Percentiles rank a stretch among this genome's conserved stretches.
These are phyloP conservation scores for Acanthurus lineatus DNA, from an alignment of 2,797 vertebrate species.

Conservation along the genomic window DNA sequence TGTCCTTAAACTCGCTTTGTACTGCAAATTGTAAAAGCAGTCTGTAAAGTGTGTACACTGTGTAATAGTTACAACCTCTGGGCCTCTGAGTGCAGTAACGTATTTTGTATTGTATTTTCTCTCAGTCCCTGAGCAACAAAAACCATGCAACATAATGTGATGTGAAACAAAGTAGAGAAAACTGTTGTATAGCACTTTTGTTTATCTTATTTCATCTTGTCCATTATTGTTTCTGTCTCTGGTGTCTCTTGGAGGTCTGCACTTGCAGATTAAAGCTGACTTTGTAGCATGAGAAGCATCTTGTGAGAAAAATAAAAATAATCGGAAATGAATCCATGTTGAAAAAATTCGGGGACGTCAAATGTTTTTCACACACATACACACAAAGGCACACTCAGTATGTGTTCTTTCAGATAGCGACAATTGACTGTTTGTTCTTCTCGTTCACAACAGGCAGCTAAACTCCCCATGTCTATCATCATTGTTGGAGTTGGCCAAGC, in stretches of 20 bases:
- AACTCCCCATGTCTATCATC: conserved; percentile 98
- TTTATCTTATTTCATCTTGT: conserved; percentile 27
- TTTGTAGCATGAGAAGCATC: conserved; percentile 21
- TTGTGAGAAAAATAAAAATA: conserved; percentile 15
- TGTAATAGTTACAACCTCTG: conserved; percentile 7
- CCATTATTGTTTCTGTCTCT: conserved; percentile 23
- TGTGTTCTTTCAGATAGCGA: conserved; percentile 2
- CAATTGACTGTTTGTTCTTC: conserved; percentile 56
- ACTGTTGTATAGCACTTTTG: conserved; percentile 12
- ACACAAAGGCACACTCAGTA: conserved; percentile 2
- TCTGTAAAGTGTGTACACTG: conserved; percentile 2
- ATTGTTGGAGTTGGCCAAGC: conserved; percentile 97
- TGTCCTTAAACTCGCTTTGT: conserved; percentile 6
- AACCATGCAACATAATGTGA: conserved; percentile 21
- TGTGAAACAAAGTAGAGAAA: conserved; percentile 27
- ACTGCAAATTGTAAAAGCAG: conserved; percentile 7
- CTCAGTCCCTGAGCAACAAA: conserved; percentile 5
- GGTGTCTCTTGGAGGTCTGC: conserved; percentile 23
- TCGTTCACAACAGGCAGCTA: conserved; percentile 89
- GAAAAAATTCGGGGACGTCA: conserved; percentile 8
- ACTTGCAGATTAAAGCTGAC: conserved; percentile 22
- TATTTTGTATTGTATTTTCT: conserved; percentile 29
- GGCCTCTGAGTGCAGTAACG: conserved; percentile 45
- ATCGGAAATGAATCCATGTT: conserved; percentile 30
- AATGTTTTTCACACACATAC: not conserved